phyloP scores from a whole-genome alignment of 2,113 vertebrate species.

The Hippolais icterina region DNA sequence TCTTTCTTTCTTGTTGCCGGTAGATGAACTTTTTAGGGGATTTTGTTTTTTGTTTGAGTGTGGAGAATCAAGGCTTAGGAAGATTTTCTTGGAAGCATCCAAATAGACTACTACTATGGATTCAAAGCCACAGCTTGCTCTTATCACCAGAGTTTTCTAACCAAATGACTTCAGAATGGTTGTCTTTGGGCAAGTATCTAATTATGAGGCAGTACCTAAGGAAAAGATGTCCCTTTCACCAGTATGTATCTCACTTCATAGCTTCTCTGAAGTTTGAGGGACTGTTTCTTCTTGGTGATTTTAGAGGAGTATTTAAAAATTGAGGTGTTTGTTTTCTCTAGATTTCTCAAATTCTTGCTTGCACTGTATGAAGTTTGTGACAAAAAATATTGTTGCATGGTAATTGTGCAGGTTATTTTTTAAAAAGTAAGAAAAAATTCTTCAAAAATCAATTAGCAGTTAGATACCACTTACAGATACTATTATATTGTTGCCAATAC shows the following conservation, averaged over 20 bases:
- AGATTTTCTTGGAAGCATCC: neutral
- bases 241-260: neutral
- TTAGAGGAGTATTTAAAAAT: neutral
- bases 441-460: neutral
- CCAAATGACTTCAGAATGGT: neutral
- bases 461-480: neutral
- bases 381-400: neutral
- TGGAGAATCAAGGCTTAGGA: neutral
- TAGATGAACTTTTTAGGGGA: neutral
- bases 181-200: neutral
- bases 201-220: neutral
- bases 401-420: neutral
- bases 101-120: neutral
- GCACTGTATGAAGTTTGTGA: neutral
- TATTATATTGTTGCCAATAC: neutral
- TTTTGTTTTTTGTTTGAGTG: neutral
- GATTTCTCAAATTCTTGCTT: neutral
- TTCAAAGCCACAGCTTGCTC: neutral
- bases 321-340: neutral
- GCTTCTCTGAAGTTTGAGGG: neutral
- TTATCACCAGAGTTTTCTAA: neutral
- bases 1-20: neutral
- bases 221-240: neutral
- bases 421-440: neutral
- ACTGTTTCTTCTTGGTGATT: neutral